Conservation (phyloP, 2,113 vertebrate species). For the Bungarus multicinctus region DNA sequence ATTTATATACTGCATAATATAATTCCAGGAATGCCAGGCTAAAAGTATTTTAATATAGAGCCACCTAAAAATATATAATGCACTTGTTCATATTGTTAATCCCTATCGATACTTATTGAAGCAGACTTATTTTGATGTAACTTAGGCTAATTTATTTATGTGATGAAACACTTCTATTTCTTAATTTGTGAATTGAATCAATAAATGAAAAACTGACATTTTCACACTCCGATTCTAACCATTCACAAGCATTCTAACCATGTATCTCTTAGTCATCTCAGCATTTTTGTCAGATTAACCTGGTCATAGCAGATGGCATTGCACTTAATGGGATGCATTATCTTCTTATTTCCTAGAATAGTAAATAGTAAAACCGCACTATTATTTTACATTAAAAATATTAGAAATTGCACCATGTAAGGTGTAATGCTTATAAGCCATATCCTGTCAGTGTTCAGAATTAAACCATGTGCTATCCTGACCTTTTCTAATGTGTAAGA, state of each 20-base stretch:
- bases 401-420: background rate
- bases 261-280: background rate
- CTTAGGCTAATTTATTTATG: background rate
- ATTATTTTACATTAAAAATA: background rate
- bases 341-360: background rate
- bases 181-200: background rate
- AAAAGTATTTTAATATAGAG: background rate
- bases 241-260: background rate
- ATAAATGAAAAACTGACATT: background rate
- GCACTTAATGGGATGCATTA: background rate
- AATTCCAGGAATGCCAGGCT: background rate
- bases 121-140: background rate
- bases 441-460: background rate
- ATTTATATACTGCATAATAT: background rate
- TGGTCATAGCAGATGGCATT: background rate
- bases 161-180: background rate
- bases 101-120: background rate
- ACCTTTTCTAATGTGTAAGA: background rate
- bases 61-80: background rate
- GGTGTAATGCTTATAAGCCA: background rate
- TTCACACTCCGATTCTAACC: background rate
- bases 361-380: background rate
- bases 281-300: background rate
- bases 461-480: background rate
- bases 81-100: background rate